Conservation (phyloP, 2,113 vertebrate species). For the Todiramphus saurophagus region DNA sequence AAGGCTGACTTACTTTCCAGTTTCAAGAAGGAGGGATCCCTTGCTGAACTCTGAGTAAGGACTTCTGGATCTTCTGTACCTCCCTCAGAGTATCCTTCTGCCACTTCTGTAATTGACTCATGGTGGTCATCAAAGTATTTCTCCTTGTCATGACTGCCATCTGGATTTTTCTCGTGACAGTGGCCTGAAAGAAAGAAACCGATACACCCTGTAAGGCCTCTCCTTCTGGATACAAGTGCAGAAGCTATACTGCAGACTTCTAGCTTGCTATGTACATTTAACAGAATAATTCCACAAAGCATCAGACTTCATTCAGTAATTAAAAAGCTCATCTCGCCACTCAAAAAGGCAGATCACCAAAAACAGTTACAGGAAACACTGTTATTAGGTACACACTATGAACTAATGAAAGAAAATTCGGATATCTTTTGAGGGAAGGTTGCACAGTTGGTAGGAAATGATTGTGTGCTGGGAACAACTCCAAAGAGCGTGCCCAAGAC, state of each 20-base stretch:
- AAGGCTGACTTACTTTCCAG: conserved; percentile 78
- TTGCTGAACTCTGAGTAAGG: conserved; percentile 58
- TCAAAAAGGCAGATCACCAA: neutral
- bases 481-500: neutral
- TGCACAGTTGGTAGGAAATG: neutral
- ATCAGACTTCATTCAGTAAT: neutral
- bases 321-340: neutral
- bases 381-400: neutral
- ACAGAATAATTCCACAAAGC: neutral
- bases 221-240: neutral
- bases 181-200: conserved; percentile 70
- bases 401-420: neutral
- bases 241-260: neutral
- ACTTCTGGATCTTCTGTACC: conserved; percentile 29
- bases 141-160: conserved; percentile 65
- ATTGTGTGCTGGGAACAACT: neutral
- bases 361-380: neutral
- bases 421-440: neutral
- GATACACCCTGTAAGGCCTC: neutral
- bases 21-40: conserved; percentile 63
- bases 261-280: neutral
- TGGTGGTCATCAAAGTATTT: conserved; percentile 71
- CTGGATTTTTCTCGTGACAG: conserved; percentile 71
- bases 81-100: conserved; percentile 51
- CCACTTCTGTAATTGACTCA: conserved; percentile 34